Percentiles rank a stretch among this genome's conserved stretches.
These are phyloP conservation scores for Deilephila porcellus DNA, from an alignment of 2,888 invertebrate genomes.

Conservation along the genomic window DNA sequence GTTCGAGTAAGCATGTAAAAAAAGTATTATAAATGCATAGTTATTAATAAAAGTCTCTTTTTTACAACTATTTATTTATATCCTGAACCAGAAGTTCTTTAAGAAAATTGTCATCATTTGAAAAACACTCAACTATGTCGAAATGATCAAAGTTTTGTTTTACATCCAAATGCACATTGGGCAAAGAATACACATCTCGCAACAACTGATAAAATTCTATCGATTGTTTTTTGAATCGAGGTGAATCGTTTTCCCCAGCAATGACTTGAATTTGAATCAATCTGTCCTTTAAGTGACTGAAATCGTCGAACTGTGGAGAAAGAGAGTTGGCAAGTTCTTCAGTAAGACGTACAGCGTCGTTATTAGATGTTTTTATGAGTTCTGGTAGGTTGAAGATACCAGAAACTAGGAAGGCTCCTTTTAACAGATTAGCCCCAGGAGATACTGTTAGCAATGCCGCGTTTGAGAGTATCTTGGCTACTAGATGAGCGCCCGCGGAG, in stretches of 20 bases:
- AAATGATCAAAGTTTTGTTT: conserved; percentile 32
- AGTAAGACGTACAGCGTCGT: conserved; percentile 17
- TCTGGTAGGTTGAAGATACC: conserved; percentile 29
- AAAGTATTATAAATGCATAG: too few relatives aligned
- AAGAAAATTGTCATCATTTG: conserved; percentile 29
- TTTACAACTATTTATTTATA: not conserved
- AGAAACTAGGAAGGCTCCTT: conserved; percentile 29
- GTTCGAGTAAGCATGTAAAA: not conserved
- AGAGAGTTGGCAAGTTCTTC: conserved; percentile 7
- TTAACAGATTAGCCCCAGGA: conserved; percentile 13
- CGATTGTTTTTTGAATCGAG: conserved; percentile 31
- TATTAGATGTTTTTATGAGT: conserved; percentile 25
- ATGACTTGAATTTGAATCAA: conserved; percentile 22
- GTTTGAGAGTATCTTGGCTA: conserved; percentile 29
- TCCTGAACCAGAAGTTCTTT: conserved; percentile 25
- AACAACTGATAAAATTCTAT: conserved; percentile 28
- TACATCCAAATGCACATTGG: conserved; percentile 24
- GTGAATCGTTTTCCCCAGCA: conserved; percentile 25
- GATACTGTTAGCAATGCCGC: conserved; percentile 5
- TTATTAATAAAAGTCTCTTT: not conserved
- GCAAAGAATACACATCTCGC: not conserved
- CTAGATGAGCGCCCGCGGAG: conserved; percentile 32
- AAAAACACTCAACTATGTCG: conserved; percentile 31
- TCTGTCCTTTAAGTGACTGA: conserved; percentile 6
- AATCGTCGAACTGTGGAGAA: conserved; percentile 26